A percentile compares a stretch with the other conserved stretches of the same genome.
Evolutionary conservation across 2,888 invertebrate species (phyloP).

Genomic region (Epistrophella euchroma): DNA sequence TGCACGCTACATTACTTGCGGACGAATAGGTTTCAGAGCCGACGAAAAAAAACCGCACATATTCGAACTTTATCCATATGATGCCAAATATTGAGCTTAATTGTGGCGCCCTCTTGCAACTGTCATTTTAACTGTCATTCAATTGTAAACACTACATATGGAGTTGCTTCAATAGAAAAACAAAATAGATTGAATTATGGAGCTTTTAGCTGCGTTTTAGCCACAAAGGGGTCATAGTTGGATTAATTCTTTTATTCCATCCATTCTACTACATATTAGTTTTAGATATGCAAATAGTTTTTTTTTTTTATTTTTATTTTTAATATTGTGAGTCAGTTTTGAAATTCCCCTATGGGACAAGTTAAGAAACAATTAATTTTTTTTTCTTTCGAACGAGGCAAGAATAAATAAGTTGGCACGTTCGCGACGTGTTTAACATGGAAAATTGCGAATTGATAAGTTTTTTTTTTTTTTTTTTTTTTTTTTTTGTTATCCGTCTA

Average conservation of each 20-base stretch:
- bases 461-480: constrained; percentile 45
- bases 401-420: constrained; percentile 58
- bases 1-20: constrained; percentile 14
- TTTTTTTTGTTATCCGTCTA: constrained; percentile 42
- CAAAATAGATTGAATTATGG: constrained; percentile 16
- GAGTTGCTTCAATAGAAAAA: neutral
- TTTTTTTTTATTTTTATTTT: neutral
- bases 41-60: constrained; percentile 28
- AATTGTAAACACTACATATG: constrained; percentile 30
- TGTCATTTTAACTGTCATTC: constrained; percentile 50
- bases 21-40: neutral
- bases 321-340: constrained; percentile 49
- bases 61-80: constrained; percentile 51
- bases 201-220: neutral
- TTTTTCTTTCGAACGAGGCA: constrained; percentile 26
- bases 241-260: constrained; percentile 13
- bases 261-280: neutral
- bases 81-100: constrained; percentile 15
- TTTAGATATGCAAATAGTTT: constrained; percentile 3
- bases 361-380: constrained; percentile 54
- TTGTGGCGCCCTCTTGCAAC: constrained; percentile 38
- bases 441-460: constrained; percentile 61
- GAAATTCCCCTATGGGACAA: constrained; percentile 45
- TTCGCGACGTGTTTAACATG: constrained; percentile 62
- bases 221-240: constrained; percentile 58